These are phyloP conservation scores for Panthera leo DNA, from an alignment of 2,113 vertebrate genomes.

Conservation along the genomic window DNA sequence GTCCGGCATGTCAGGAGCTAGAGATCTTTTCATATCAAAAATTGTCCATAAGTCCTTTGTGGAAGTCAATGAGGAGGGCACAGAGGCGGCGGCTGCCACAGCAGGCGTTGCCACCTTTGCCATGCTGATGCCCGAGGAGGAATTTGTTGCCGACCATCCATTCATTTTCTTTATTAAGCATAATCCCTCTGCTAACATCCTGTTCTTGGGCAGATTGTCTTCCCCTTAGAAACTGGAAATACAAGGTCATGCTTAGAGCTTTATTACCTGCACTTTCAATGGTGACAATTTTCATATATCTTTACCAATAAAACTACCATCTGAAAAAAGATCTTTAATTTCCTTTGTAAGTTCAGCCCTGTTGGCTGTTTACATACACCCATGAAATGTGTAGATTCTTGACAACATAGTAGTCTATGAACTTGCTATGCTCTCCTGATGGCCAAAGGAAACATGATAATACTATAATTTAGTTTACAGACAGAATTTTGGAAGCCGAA, in stretches of 20 bases:
- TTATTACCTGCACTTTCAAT: neutral
- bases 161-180: slow-evolving; percentile 95
- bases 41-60: slow-evolving; percentile 93
- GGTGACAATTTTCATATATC: neutral
- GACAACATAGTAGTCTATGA: neutral
- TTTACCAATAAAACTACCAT: slow-evolving; percentile 29
- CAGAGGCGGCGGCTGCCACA: slow-evolving; percentile 93
- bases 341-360: neutral
- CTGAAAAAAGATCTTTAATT: neutral
- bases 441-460: neutral
- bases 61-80: slow-evolving; percentile 97
- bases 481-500: neutral
- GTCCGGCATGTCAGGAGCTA: slow-evolving; percentile 89
- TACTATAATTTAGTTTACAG: neutral
- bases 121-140: slow-evolving; percentile 82
- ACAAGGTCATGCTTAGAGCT: neutral
- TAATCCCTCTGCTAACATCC: slow-evolving; percentile 86
- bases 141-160: slow-evolving; percentile 91
- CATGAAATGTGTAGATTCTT: neutral
- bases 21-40: slow-evolving; percentile 89
- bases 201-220: slow-evolving; percentile 90
- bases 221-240: slow-evolving; percentile 78
- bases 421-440: neutral
- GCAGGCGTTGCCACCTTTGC: slow-evolving; percentile 80
- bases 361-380: neutral